Evolutionary conservation across 2,888 invertebrate genomes (phyloP), one percentile per base, ranked within the genome.

Genomic region (Flabesymbios commensalis): DNA sequence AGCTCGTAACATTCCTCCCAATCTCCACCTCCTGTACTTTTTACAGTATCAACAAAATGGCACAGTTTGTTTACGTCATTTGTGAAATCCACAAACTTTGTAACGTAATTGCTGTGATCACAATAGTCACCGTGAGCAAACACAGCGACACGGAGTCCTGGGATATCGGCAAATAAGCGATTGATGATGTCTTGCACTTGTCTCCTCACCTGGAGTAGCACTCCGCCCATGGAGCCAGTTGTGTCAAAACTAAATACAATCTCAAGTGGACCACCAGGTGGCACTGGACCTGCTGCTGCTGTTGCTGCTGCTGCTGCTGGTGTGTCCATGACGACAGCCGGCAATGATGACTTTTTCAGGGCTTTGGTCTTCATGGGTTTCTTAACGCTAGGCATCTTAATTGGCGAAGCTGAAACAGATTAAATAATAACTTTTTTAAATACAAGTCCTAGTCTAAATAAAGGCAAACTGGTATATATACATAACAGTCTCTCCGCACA

Each of bases 71-170:
- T 58, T 10, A 74, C 67, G 61, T 75, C 71, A 31, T 64, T 69
- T 7, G 75, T 73, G 24, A 79, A 70, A 54, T 79, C 77, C 1
- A 75, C 58, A 31, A 71, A 68, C 59, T 77, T 73, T 36, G 77
- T 77, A 39, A 78, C 69, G 60, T 79, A 79, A 33, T 24, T 29
- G 48, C 71, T 71, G 10, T 70, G 64, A 65, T 79, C 79, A 51
- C 77, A 77, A 63, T 79, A 80, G 63, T 79, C 79, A 0, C 80
- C 80, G 52, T 80, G 80, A 1, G 80, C 80, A 24, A 79, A 69
- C 24, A 79, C 70, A 3, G 74, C 75, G 10, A 78, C 72, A n/a
- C 72, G 68, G 39, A 79, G 73, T 3, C 70, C 72, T 0, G 77
- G 76, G 36, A 79, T 76, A 67, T 79, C 80, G n/a, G n/a, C n/a